Conservation (phyloP, 2,113 vertebrate species). For the Lepus europaeus region DNA sequence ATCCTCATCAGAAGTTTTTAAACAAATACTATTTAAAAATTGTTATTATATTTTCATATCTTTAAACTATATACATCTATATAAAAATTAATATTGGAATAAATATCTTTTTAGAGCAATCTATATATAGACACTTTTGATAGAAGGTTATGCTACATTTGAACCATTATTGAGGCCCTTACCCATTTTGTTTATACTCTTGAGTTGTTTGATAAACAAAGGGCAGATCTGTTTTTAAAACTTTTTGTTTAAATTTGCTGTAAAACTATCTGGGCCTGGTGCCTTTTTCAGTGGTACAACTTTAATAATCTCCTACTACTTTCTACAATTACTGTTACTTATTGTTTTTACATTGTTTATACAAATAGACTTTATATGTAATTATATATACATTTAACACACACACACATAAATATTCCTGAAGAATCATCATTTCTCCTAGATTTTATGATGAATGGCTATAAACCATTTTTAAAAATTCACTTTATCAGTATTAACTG, state of each 20-base stretch:
- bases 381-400: background rate
- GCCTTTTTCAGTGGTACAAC: background rate
- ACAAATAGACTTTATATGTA: background rate
- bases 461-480: background rate
- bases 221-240: background rate
- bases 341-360: background rate
- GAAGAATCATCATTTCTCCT: conserved; percentile 6
- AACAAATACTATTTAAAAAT: conserved; percentile 22
- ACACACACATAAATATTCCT: background rate
- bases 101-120: background rate
- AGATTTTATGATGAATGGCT: conserved; percentile 1
- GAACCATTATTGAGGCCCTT: background rate
- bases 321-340: conserved; percentile 7
- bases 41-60: conserved; percentile 18
- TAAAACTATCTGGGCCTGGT: conserved; percentile 30
- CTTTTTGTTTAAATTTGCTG: conserved; percentile 10
- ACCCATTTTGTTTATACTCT: background rate
- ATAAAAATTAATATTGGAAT: background rate
- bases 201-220: conserved; percentile 40
- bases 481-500: background rate
- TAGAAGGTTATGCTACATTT: background rate
- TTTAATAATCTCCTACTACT: conserved; percentile 30
- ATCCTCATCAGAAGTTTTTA: conserved; percentile 17
- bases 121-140: background rate
- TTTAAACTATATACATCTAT: background rate